A percentile compares a stretch with the other conserved stretches of the same genome.
These are phyloP conservation scores for Fundulus diaphanus DNA, from an alignment of 2,797 vertebrate species.

Conservation along the genomic window DNA sequence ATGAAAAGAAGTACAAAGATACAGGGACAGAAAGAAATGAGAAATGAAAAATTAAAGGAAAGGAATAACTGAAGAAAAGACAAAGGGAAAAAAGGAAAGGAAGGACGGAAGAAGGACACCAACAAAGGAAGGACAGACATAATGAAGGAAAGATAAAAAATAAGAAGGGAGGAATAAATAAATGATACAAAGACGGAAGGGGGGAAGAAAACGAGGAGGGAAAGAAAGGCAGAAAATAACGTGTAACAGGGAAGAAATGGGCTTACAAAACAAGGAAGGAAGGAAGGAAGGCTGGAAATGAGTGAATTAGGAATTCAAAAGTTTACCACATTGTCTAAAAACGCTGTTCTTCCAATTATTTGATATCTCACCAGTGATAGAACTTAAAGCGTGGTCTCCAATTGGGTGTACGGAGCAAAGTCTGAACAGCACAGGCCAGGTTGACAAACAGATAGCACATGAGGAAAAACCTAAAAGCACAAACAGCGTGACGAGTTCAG, in stretches of 20 bases:
- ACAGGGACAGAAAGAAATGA: no score
- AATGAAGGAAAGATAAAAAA: background rate
- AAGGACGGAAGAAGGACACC: background rate
- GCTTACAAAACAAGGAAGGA: background rate
- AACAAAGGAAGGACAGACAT: background rate
- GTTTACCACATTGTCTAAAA: background rate
- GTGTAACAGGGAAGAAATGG: background rate
- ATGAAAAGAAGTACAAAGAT: background rate
- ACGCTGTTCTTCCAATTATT: background rate
- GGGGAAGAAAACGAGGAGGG: no score
- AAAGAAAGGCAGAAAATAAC: background rate
- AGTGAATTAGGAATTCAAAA: background rate
- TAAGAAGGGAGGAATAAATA: no score
- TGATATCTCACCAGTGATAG: conserved; percentile 86
- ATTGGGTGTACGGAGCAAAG: conserved; percentile 91
- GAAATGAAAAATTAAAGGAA: background rate
- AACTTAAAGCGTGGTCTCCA: conserved; percentile 97
- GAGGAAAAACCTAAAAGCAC: conserved; percentile 89
- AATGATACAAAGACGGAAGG: no score
- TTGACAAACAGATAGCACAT: conserved; percentile 99
- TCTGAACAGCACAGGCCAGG: conserved; percentile 94
- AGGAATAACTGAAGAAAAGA: background rate
- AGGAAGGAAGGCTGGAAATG: background rate
- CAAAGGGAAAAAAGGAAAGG: background rate
- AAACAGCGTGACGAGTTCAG: background rate